Evolutionary conservation across 2,113 vertebrate species (phyloP), one percentile per base, ranked within the genome.

Genomic region (Hemiscyllium ocellatum): DNA sequence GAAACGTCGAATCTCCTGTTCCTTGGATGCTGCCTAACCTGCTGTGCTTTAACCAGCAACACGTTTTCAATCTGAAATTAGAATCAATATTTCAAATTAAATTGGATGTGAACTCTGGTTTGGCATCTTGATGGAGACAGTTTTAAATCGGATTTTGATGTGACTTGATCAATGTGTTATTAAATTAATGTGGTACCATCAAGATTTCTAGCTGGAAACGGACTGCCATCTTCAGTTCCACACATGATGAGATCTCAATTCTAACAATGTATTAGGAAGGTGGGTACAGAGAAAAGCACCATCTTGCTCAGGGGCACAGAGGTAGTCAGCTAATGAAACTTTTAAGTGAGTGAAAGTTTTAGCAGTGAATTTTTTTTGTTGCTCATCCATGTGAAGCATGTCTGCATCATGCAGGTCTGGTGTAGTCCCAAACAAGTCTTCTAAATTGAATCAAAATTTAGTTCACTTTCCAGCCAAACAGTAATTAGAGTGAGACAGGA

Each of bases 21-120:
- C n/a, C n/a, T n/a, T n/a, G n/a, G n/a, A n/a, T n/a, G n/a, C n/a
- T n/a, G n/a, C n/a, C n/a, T n/a, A n/a, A n/a, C n/a, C n/a, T n/a
- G n/a, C n/a, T n/a, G n/a, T n/a, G n/a, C n/a, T n/a, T n/a, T n/a
- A n/a, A n/a, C n/a, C n/a, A n/a, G n/a, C n/a, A n/a, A n/a, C n/a
- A n/a, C n/a, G n/a, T n/a, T n/a, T n/a, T n/a, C 33, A 65, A 65
- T 56, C 87, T n/a, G 33, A 90, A 33, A 91, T 65, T 91, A 89
- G 50, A 89, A 89, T 65, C 52, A n/a, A 33, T 91, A 65, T n/a
- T 91, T 65, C 61, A 61, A 91, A 91, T 93, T 66, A 93, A 56
- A 93, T 33, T 66, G 61, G 66, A 93, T 68, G 20, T n/a, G 42
- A 61, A 93, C 17, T 37, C 37, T 12, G 56, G 56, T 37, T 83